A percentile compares a stretch with the other conserved stretches of the same genome.
Evolutionary conservation across 2,888 invertebrate species (phyloP).

Genomic region (Muschampia plurimacula): DNA sequence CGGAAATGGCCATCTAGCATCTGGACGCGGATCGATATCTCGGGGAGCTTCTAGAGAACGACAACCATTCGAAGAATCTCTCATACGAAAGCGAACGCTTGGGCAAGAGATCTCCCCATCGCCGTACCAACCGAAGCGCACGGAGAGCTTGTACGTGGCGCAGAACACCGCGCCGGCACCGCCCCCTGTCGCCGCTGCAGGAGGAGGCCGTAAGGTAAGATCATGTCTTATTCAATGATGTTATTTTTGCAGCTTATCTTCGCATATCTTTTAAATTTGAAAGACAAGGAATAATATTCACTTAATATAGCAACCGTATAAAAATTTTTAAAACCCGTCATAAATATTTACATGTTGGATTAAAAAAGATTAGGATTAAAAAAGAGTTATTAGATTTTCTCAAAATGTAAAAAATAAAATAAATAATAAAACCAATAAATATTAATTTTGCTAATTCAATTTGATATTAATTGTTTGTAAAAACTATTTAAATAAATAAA

Average conservation of each 20-base stretch:
- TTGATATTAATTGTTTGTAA: no score
- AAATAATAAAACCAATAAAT: no score
- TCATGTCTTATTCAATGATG: neutral
- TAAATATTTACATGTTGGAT: no score
- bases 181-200: slow-evolving; percentile 67
- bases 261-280: no score
- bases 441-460: no score
- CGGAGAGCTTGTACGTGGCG: slow-evolving; percentile 93
- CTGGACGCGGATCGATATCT: slow-evolving; percentile 86
- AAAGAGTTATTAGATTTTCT: no score
- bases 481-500: no score
- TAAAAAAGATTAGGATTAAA: no score
- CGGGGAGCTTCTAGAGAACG: slow-evolving; percentile 77
- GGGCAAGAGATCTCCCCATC: slow-evolving; percentile 96
- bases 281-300: no score
- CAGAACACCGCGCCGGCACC: slow-evolving; percentile 78
- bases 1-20: slow-evolving; percentile 88
- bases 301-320: no score
- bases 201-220: slow-evolving; percentile 77
- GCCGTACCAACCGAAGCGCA: slow-evolving; percentile 94
- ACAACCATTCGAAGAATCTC: slow-evolving; percentile 93
- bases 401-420: no score
- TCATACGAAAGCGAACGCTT: slow-evolving; percentile 91
- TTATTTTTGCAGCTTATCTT: neutral
- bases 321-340: no score